Evolutionary conservation across 1,140 invertebrate species (phyloP), one percentile per base, ranked within the genome.

Genomic region (Marisa cornuarietis): DNA sequence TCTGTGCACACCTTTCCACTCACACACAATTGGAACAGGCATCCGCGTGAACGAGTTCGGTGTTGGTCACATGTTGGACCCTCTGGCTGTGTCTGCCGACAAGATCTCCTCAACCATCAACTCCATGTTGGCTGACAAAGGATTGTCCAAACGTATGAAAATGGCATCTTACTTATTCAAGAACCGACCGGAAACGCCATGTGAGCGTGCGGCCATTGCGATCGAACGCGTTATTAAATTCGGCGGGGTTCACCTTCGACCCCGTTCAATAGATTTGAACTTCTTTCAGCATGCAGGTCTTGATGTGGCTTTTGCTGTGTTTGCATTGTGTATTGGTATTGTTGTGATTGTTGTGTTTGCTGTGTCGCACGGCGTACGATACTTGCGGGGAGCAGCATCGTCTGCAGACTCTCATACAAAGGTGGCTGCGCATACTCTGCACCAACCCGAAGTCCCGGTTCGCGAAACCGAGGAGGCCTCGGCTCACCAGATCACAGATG

Each of bases 1-100:
- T 69, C 81, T 96, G 9, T 93, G 93, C 16, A 93, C 95, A 83
- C 95, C 95, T 13, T 89, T 96, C 78, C 92, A 93, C 76, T 94
- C 93, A 4, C 95, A 95, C 83, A 94, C 95, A 83, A 84, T 84
- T 13, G 88, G 88, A 10, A 93, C 93, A 84, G 79, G 78, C 26
- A 22, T 42, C 8, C 52, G 80, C 18, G 82, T 82, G 26, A 61
- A 69, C 42, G 63, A 79, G 26, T 82, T 79, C 22, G 77, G 66
- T 7, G 81, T 82, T n/a, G 84, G 85, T 16, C 16, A 78, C 4
- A 69, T 31, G 7, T 49, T 84, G 31, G 76, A 85, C 61, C 69
- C 83, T 6, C 51, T 31, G 10, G 26, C 71, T 22, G 71, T 79
- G 10, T 71, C 78, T 9, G 65, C 73, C 4, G 80, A 81, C 16